Conservation (phyloP, 2,888 invertebrate species). For the Noctua janthe region DNA sequence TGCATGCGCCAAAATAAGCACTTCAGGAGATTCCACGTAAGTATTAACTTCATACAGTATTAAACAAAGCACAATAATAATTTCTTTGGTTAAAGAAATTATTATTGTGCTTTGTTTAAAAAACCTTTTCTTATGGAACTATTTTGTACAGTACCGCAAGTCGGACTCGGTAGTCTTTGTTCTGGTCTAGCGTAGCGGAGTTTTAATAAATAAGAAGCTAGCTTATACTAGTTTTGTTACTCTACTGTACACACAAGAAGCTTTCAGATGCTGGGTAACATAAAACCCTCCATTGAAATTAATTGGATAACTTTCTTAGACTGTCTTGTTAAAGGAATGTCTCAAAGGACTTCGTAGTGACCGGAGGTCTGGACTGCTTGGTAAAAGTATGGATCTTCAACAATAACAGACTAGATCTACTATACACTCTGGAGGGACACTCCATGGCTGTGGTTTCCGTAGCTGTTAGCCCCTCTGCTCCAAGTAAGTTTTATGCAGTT, state of each 20-base stretch:
- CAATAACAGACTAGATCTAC: conserved; percentile 92
- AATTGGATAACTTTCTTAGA: background rate
- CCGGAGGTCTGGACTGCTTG: conserved; percentile 97
- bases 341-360: conserved; percentile 93
- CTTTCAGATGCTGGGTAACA: background rate
- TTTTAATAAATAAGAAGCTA: background rate
- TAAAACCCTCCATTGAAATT: background rate
- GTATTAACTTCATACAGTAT: conserved; percentile 75
- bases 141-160: background rate
- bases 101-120: background rate
- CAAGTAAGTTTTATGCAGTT: conserved; percentile 90
- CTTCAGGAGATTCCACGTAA: conserved; percentile 83
- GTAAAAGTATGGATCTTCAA: conserved; percentile 96
- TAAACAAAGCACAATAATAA: no score
- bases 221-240: background rate
- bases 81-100: no score
- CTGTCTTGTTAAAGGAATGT: conserved; percentile 87
- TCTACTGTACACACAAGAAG: background rate
- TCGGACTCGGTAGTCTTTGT: background rate
- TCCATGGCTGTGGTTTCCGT: conserved; percentile 97
- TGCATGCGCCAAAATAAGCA: conserved; percentile 93
- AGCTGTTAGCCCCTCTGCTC: conserved; percentile 96
- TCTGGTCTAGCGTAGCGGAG: background rate
- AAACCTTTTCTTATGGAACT: background rate
- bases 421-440: conserved; percentile 96